phyloP scores from a whole-genome alignment of 2,888 invertebrate genomes.

The Meandrusa payeni region DNA sequence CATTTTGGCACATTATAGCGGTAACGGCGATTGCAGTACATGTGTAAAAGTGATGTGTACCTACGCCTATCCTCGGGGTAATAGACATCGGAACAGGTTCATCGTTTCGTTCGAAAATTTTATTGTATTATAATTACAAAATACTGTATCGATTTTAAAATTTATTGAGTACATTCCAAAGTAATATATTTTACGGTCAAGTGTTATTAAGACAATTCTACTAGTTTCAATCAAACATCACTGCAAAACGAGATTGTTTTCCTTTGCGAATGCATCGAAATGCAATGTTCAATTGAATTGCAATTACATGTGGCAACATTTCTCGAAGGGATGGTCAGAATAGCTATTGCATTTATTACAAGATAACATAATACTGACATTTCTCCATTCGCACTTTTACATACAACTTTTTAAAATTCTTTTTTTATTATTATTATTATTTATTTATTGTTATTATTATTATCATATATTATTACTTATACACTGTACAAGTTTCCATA shows the following conservation, averaged over 20 bases:
- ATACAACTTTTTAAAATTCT: too few species aligned
- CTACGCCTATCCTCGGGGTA: conserved; percentile 57
- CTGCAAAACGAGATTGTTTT: not conserved
- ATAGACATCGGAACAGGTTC: conserved; percentile 65
- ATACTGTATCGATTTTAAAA: conserved; percentile 5
- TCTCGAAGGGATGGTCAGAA: too few species aligned
- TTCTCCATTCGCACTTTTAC: too few species aligned
- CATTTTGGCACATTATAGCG: conserved; percentile 7
- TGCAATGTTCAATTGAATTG: conserved; percentile 16
- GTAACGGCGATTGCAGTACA: conserved; percentile 28
- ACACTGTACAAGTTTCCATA: too few species aligned
- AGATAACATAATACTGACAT: too few species aligned
- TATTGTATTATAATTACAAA: conserved; percentile 10
- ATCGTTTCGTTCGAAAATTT: conserved; percentile 55
- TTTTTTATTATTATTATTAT: too few species aligned
- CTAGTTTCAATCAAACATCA: conserved; percentile 22
- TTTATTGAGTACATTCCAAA: not conserved
- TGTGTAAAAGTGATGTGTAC: conserved; percentile 70
- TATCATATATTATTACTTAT: too few species aligned
- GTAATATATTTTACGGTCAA: conserved; percentile 10
- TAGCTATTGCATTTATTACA: too few species aligned
- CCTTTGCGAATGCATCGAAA: conserved; percentile 12
- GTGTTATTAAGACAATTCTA: conserved; percentile 41
- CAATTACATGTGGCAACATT: conserved; percentile 10
- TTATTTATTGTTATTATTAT: too few species aligned